Evolutionary conservation across 2,113 vertebrate genomes (phyloP), one percentile per base, ranked within the genome.

Genomic region (Cyprinus carpio): DNA sequence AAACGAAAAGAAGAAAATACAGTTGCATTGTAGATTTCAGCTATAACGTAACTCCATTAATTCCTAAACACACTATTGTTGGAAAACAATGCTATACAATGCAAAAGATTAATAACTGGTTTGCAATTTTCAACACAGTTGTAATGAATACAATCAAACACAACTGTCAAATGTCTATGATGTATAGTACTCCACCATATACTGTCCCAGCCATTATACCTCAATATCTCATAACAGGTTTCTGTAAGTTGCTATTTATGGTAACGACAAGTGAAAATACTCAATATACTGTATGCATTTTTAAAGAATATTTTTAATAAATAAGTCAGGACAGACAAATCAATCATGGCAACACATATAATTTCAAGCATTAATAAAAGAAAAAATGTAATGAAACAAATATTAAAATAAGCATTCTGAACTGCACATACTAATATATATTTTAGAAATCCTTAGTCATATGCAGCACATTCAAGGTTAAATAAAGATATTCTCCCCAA

Each of bases 291-390:
- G n/a, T n/a, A n/a, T 51, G 60, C 83, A 69, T 34, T n/a, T n/a
- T n/a, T 84, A 29, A 77, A 51, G 43, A 75, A 85, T 69, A 71
- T 77, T 84, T 67, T 78, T 71, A 84, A 84, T 84, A 49, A 46
- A 18, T 46, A 2, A 84, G 82, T 12, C 29, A 71, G 16, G 62
- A 60, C 65, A 56, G 27, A 71, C 25, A 40, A 31, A 13, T 27
- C 34, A 2, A 40, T 74, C 4, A 64, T 78, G 13, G 16, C 23
- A 65, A 83, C 29, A 83, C 11, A 12, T 18, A 74, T 29, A 5
- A 13, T 65, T 7, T 76, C 18, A 51, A 74, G 27, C 9, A 11
- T 43, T 43, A 8, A 40, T 8, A 40, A 40, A 40, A 40, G 37
- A 40, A 40, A 40, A 40, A 40, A 40, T 10, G 7, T 13, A 40